phyloP scores from a whole-genome alignment of 2,113 vertebrate genomes.

The Etia nguti region DNA sequence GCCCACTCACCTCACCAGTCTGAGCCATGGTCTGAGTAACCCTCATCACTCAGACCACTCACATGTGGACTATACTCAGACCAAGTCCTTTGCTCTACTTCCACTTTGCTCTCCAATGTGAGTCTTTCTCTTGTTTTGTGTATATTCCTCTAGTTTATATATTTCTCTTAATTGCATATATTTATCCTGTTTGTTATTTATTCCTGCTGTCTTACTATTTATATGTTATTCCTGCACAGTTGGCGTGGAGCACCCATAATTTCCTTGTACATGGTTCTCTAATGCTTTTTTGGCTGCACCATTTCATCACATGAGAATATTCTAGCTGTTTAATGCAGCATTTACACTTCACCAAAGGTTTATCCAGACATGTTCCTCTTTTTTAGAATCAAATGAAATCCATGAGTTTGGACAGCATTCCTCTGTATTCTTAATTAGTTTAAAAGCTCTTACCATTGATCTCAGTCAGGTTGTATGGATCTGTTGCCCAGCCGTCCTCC shows the following conservation, averaged over 20 bases:
- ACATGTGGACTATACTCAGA: not conserved
- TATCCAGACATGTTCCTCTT: not conserved
- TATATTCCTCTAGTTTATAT: not conserved
- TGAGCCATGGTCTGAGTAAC: not conserved
- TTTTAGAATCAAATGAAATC: not conserved
- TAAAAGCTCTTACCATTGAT: constrained; percentile 71
- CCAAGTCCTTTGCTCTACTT: not conserved
- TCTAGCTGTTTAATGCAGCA: not conserved
- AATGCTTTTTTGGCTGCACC: not conserved
- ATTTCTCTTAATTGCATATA: not conserved
- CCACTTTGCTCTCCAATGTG: not conserved
- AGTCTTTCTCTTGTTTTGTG: not conserved
- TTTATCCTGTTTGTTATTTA: not conserved
- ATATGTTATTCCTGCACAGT: not conserved
- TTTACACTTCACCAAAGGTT: not conserved
- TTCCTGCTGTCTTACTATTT: not conserved
- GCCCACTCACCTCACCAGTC: not conserved
- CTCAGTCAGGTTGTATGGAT: constrained; percentile 83
- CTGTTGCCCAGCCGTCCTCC: constrained; percentile 83
- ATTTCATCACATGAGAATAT: not conserved
- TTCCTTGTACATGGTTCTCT: not conserved
- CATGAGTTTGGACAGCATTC: not conserved
- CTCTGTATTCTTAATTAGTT: not conserved
- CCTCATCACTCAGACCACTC: not conserved
- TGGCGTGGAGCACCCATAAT: not conserved